Percentiles rank a stretch among this genome's conserved stretches.
These are phyloP conservation scores for Crocidura indochinensis DNA, from an alignment of 2,797 vertebrate species.

Conservation along the genomic window DNA sequence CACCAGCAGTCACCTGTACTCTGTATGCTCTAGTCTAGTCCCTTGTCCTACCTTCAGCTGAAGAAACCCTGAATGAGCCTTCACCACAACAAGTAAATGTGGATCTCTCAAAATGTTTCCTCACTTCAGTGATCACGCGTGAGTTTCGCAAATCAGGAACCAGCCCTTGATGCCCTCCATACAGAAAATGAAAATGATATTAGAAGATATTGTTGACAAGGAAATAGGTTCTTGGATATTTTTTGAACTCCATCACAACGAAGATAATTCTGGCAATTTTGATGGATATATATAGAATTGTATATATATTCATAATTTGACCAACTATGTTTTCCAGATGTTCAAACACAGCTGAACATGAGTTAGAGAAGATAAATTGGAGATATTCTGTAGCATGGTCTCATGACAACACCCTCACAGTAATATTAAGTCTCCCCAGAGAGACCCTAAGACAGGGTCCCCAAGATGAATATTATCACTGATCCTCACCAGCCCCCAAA, in stretches of 20 bases:
- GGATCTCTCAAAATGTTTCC: background rate
- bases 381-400: background rate
- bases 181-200: slow-evolving; percentile 19
- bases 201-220: slow-evolving; percentile 1
- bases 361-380: background rate
- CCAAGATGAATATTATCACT: background rate
- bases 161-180: background rate
- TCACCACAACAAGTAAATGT: background rate
- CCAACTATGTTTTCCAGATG: slow-evolving; percentile 51
- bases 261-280: slow-evolving; percentile 60
- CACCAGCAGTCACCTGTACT: background rate
- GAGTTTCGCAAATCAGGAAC: background rate
- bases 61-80: background rate
- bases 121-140: background rate
- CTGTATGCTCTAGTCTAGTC: background rate
- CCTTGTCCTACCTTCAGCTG: background rate
- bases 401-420: background rate
- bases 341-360: slow-evolving; percentile 7
- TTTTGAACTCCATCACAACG: slow-evolving; percentile 31
- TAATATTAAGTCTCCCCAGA: background rate
- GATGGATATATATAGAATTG: background rate
- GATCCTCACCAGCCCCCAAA: background rate
- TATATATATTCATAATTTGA: background rate
- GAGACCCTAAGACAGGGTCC: background rate
- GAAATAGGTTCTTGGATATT: background rate